A percentile compares a stretch with the other conserved stretches of the same genome.
Conservation (phyloP, 2,888 invertebrate species). For the Caenorhabditis afra region DNA sequence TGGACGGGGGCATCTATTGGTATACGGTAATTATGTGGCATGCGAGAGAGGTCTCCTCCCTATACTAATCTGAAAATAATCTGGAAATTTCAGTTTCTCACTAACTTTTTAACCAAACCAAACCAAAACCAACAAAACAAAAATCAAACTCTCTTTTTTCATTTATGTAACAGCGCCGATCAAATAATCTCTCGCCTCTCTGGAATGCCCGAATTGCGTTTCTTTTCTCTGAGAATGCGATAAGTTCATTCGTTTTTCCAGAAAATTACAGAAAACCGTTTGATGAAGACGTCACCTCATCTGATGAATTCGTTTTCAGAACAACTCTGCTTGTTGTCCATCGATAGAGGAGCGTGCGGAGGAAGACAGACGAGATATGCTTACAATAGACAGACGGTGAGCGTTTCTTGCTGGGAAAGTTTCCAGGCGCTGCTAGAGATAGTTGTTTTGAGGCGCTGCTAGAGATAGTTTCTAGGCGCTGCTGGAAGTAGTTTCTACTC, state of each 20-base stretch:
- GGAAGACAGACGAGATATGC: constrained; percentile 79
- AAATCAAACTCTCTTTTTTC: neutral
- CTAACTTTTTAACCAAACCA: constrained; percentile 9
- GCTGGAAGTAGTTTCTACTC: too few relatives aligned
- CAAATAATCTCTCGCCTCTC: constrained; percentile 45
- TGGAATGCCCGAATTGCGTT: neutral
- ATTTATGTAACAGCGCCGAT: constrained; percentile 69
- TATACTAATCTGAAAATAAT: too few relatives aligned
- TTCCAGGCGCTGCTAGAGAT: too few relatives aligned
- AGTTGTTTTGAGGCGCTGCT: too few relatives aligned
- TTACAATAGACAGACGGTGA: constrained; percentile 77
- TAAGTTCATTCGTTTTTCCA: constrained; percentile 26
- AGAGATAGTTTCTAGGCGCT: too few relatives aligned
- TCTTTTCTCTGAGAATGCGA: constrained; percentile 27
- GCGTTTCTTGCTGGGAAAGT: constrained; percentile 12
- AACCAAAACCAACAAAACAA: neutral
- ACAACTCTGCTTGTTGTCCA: constrained; percentile 78
- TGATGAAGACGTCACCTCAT: neutral
- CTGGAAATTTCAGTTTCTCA: neutral
- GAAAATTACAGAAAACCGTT: neutral
- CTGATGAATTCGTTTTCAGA: constrained; percentile 69
- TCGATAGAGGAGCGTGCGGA: constrained; percentile 79
- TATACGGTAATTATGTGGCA: constrained; percentile 25
- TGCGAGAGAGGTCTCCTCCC: too few relatives aligned
- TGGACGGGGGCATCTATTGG: constrained; percentile 12